Conservation (phyloP, 2,797 vertebrate genomes). For the Percopsis omiscomaycus region DNA sequence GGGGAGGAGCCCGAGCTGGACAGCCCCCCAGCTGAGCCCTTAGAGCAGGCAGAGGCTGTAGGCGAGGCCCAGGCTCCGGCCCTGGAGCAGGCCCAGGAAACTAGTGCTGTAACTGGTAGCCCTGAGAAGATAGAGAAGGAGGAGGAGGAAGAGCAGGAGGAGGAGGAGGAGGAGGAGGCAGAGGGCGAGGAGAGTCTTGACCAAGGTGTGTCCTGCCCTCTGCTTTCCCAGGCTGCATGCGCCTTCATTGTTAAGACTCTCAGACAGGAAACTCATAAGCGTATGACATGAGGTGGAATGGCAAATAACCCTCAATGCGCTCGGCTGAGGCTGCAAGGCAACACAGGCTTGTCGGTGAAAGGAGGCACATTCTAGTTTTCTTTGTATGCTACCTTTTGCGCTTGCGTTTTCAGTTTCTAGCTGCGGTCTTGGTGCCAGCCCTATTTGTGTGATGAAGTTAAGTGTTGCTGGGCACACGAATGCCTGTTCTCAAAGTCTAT, state of each 20-base stretch:
- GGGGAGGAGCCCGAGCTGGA: slow-evolving; percentile 83
- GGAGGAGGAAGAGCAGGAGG: slow-evolving; percentile 71
- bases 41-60: slow-evolving; percentile 79
- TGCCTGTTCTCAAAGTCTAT: slow-evolving; percentile 61
- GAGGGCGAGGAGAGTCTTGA: slow-evolving; percentile 77
- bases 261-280: slow-evolving; percentile 41
- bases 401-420: slow-evolving; percentile 59
- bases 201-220: slow-evolving; percentile 91
- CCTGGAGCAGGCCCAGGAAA: slow-evolving; percentile 51
- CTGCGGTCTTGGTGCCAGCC: slow-evolving; percentile 61
- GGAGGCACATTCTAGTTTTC: slow-evolving; percentile 65
- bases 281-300: slow-evolving; percentile 67
- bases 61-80: slow-evolving; percentile 77
- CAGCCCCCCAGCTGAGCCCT: slow-evolving; percentile 78
- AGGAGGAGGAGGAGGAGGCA: slow-evolving; percentile 77
- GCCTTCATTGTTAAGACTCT: slow-evolving; percentile 62
- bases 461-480: slow-evolving; percentile 62
- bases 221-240: slow-evolving; percentile 86
- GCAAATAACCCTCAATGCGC: slow-evolving; percentile 65
- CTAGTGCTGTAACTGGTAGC: slow-evolving; percentile 77
- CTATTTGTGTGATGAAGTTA: slow-evolving; percentile 65
- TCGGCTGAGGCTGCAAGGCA: slow-evolving; percentile 83
- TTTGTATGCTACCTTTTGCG: slow-evolving; percentile 52
- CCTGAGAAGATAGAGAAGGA: slow-evolving; percentile 78
- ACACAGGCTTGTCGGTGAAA: slow-evolving; percentile 83